These are phyloP conservation scores for Muricea muricata DNA, from an alignment of 92 coral and sea anemone species.

Conservation along the genomic window DNA sequence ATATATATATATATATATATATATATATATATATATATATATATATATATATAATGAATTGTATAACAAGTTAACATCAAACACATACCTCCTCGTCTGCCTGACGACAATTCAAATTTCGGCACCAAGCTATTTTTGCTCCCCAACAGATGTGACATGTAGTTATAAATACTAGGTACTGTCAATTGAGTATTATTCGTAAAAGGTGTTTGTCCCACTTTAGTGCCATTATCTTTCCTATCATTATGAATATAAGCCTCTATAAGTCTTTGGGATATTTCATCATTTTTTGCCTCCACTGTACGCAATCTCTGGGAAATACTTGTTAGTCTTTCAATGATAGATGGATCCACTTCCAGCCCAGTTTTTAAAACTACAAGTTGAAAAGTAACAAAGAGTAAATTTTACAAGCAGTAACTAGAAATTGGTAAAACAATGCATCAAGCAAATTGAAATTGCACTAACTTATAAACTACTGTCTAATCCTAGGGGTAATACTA, in stretches of 20 bases:
- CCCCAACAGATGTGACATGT: conserved; percentile 95
- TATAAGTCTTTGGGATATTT: conserved; percentile 88
- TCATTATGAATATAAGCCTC: no score
- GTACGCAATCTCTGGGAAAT: conserved; percentile 77
- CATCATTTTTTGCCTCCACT: conserved; percentile 90
- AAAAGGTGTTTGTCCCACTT: conserved; percentile 19
- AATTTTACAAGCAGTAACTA: no score
- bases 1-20: no score
- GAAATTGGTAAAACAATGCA: no score
- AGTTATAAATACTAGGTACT: conserved; percentile 89
- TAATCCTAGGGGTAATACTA: no score
- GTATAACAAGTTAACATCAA: no score
- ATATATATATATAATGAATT: no score
- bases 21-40: no score
- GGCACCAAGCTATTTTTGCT: conserved; percentile 79
- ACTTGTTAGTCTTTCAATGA: conserved; percentile 69
- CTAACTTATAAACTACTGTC: no score
- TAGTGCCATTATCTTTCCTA: conserved; percentile 31
- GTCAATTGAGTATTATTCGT: conserved; percentile 63
- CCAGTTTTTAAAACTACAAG: conserved; percentile 35
- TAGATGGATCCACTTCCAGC: conserved; percentile 63
- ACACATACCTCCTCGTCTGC: conserved; percentile 88
- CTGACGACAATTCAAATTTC: conserved; percentile 76
- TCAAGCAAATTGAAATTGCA: no score
- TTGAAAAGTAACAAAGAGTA: no score